Percentiles rank a stretch among this genome's conserved stretches.
These are phyloP conservation scores for Charanyca ferruginea DNA, from an alignment of 2,888 invertebrate species.

Conservation along the genomic window DNA sequence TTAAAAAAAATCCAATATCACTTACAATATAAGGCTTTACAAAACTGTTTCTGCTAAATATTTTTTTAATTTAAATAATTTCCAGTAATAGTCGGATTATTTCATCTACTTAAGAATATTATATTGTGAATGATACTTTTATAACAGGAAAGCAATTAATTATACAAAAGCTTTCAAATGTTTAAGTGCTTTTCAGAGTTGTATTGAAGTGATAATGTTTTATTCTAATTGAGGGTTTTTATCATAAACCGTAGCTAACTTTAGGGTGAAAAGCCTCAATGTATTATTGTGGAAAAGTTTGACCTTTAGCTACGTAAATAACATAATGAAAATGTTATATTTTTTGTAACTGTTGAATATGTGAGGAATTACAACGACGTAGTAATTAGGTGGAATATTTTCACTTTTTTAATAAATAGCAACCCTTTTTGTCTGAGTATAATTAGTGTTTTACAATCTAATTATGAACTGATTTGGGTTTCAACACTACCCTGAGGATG, in stretches of 20 bases:
- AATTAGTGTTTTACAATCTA: slow-evolving; percentile 14
- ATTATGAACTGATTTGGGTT: slow-evolving; percentile 6
- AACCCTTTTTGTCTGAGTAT: slow-evolving; percentile 15
- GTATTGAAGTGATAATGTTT: slow-evolving; percentile 24
- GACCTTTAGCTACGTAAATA: slow-evolving; percentile 23
- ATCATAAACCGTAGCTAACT: slow-evolving; percentile 14
- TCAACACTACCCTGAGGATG: no score
- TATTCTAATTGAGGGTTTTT: slow-evolving; percentile 11
- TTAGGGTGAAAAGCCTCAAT: slow-evolving; percentile 24
- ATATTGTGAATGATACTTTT: slow-evolving; percentile 6
- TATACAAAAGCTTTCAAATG: slow-evolving; percentile 9
- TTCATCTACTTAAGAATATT: background rate
- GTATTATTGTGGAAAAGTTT: slow-evolving; percentile 8
- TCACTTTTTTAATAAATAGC: background rate
- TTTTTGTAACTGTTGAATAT: background rate
- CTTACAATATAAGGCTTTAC: no score
- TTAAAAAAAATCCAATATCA: no score
- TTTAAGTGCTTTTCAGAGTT: slow-evolving; percentile 6
- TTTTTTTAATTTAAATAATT: no score
- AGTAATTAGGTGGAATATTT: background rate
- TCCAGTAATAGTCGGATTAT: background rate
- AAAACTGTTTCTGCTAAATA: no score
- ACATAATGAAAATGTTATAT: background rate
- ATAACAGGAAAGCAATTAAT: slow-evolving; percentile 10
- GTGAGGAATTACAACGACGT: background rate